These are phyloP conservation scores for Mycetomoellerius zeteki DNA, from an alignment of 1,140 invertebrate species.

Conservation along the genomic window DNA sequence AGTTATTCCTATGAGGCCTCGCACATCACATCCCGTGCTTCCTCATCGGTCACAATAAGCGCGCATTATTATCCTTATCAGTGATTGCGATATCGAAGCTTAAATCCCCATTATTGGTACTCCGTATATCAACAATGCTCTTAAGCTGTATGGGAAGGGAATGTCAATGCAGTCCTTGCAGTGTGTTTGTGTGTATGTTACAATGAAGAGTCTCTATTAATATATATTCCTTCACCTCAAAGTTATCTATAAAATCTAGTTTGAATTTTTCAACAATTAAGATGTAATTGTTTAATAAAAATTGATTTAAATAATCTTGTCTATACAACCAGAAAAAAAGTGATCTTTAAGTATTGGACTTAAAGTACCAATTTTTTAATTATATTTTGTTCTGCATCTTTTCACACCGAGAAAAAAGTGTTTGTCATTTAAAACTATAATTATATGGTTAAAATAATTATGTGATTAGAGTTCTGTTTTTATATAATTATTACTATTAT, in stretches of 20 bases:
- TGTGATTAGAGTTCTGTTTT: too few species aligned
- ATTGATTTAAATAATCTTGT: neutral
- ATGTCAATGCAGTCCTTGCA: conserved; percentile 68
- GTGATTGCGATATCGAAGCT: conserved; percentile 1
- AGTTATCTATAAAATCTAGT: conserved; percentile 66
- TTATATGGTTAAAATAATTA: too few species aligned
- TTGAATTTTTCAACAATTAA: conserved; percentile 17
- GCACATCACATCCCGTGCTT: neutral
- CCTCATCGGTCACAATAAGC: conserved; percentile 26
- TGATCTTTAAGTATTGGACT: neutral
- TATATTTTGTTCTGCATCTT: neutral
- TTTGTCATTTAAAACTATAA: too few species aligned
- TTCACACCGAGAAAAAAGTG: neutral
- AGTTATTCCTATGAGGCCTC: neutral
- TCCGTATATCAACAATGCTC: conserved; percentile 19
- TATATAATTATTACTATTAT: too few species aligned
- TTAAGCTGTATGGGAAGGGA: conserved; percentile 65
- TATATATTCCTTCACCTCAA: conserved; percentile 64
- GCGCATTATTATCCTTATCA: conserved; percentile 49
- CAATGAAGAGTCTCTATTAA: conserved; percentile 53
- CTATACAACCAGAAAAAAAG: neutral
- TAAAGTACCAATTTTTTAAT: neutral
- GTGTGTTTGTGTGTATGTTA: neutral
- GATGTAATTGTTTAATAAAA: neutral
- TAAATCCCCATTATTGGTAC: conserved; percentile 26